A percentile compares a stretch with the other conserved stretches of the same genome.
These are phyloP conservation scores for Cephalopachus bancanus DNA, from an alignment of 2,797 vertebrate species.

Conservation along the genomic window DNA sequence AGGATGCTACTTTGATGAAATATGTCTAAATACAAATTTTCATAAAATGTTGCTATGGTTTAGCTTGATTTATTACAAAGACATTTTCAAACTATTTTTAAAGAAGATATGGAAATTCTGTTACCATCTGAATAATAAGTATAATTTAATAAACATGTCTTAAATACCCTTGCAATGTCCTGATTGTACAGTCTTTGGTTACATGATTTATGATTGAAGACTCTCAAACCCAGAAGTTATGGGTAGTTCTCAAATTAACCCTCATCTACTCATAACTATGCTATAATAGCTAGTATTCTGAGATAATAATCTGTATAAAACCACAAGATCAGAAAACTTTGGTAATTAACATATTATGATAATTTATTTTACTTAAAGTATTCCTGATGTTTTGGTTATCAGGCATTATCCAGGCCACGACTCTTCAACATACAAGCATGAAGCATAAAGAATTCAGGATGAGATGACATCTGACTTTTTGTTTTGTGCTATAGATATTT, in stretches of 20 bases:
- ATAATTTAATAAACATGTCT: background rate
- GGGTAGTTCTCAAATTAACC: background rate
- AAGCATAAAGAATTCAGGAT: background rate
- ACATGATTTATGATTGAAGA: background rate
- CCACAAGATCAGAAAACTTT: background rate
- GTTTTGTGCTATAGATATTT: background rate
- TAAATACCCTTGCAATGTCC: constrained; percentile 16
- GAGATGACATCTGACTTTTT: background rate
- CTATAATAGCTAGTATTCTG: background rate
- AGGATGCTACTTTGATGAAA: constrained; percentile 59
- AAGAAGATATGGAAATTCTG: constrained; percentile 16
- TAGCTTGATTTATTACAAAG: constrained; percentile 68
- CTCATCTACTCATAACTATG: background rate
- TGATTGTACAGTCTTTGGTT: background rate
- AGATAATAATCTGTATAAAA: background rate
- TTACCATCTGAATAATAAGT: background rate
- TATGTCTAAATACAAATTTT: constrained; percentile 61
- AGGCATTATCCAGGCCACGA: background rate
- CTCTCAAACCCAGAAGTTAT: background rate
- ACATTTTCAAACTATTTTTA: constrained; percentile 63
- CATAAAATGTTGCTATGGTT: constrained; percentile 23
- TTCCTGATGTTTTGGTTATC: background rate
- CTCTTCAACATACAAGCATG: background rate
- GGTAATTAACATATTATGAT: background rate
- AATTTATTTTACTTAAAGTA: background rate